A percentile compares a stretch with the other conserved stretches of the same genome.
These are phyloP conservation scores for Pammene aurita DNA, from an alignment of 2,888 invertebrate genomes.

Conservation along the genomic window DNA sequence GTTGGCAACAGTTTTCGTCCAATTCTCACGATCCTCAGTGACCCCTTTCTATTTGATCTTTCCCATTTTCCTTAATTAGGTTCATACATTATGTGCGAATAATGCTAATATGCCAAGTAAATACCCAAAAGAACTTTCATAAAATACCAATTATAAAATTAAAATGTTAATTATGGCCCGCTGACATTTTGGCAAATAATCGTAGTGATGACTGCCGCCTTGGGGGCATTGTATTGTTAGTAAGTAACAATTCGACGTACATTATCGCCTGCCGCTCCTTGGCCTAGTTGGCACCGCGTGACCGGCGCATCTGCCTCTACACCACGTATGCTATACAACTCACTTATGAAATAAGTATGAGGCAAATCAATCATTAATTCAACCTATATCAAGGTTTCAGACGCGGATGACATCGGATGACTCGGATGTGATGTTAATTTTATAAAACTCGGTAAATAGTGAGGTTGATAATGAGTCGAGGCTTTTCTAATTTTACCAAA, in stretches of 20 bases:
- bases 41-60: too few relatives aligned
- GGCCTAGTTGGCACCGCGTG: constrained; percentile 70
- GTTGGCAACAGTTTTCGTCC: too few relatives aligned
- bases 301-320: constrained; percentile 63
- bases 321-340: constrained; percentile 42
- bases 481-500: too few relatives aligned
- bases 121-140: too few relatives aligned
- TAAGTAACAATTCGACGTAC: constrained; percentile 52
- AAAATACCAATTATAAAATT: too few relatives aligned
- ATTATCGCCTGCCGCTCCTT: constrained; percentile 71
- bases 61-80: too few relatives aligned
- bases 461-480: too few relatives aligned
- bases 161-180: neutral
- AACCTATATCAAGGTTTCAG: constrained; percentile 13
- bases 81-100: too few relatives aligned
- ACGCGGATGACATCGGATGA: neutral
- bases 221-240: constrained; percentile 52
- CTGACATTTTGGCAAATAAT: constrained; percentile 25
- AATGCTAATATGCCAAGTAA: too few relatives aligned
- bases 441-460: neutral
- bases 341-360: constrained; percentile 31
- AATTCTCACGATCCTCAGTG: too few relatives aligned
- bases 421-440: neutral
- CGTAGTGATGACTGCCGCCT: constrained; percentile 18
- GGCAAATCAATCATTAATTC: constrained; percentile 27